Conservation (phyloP, 2,113 vertebrate genomes). For the Cyprinodon tularosa region DNA sequence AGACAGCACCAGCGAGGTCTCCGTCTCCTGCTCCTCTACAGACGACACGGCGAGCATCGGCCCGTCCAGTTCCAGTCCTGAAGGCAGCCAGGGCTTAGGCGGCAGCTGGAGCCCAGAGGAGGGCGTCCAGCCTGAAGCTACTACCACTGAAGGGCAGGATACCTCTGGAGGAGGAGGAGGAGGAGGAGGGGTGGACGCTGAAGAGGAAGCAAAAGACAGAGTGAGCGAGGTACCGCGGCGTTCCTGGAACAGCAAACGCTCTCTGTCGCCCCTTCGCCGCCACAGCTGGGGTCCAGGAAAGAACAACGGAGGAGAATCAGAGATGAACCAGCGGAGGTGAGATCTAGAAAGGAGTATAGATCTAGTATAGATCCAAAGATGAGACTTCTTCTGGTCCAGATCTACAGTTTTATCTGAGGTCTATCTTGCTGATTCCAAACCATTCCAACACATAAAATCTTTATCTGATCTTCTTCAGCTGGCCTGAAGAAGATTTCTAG, state of each 20-base stretch:
- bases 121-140: constrained; percentile 10
- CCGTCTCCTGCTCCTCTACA: constrained; percentile 87
- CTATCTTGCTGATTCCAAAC: not conserved
- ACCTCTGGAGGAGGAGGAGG: constrained; percentile 32
- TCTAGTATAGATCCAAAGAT: not conserved
- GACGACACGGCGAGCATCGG: constrained; percentile 88
- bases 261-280: constrained; percentile 90
- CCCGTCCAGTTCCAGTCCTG: constrained; percentile 85
- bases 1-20: constrained; percentile 83
- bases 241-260: constrained; percentile 81
- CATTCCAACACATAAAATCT: not conserved
- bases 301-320: constrained; percentile 84
- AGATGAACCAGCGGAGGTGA: constrained; percentile 95
- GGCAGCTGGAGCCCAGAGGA: constrained; percentile 73
- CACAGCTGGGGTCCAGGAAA: constrained; percentile 98
- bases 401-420: not conserved
- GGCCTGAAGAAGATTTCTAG: too few species aligned
- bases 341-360: constrained; percentile 10
- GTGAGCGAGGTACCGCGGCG: constrained; percentile 84
- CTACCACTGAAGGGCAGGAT: constrained; percentile 16
- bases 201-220: constrained; percentile 91
- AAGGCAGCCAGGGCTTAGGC: constrained; percentile 71
- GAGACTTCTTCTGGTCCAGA: not conserved
- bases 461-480: not conserved
- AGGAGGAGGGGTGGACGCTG: constrained; percentile 77